Base-by-base conservation (phyloP, 1,140 invertebrate species). In the Choristoneura fumiferana region DNA sequence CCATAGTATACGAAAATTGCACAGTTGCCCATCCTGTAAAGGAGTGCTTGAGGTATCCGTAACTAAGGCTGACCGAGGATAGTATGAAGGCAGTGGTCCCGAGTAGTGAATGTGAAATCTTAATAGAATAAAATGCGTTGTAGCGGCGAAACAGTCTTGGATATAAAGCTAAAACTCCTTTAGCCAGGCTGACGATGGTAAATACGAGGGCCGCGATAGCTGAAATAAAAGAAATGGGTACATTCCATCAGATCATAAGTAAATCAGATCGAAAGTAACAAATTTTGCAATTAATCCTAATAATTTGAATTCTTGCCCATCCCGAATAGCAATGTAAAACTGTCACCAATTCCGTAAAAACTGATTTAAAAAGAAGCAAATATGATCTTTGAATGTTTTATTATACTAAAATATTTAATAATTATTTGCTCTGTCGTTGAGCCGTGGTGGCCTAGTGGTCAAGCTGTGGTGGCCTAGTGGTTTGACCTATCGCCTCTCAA, bases 201-300 rank as follows among this genome's bases (percentile, higher is more conserved):
- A 83, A 81, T 0, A 81, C 69, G 4, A 83, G 36, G 8, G 82
- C 78, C 1, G 78, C 72, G 5, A 81, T 56, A 36, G 65, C 81
- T 84, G 68, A 17, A 67, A 73, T 10, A 54, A 58, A 56, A 13
- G 43, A 29, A 29, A n/a, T n/a, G n/a, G n/a, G n/a, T n/a, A n/a
- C n/a, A n/a, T n/a, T n/a, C n/a, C n/a, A n/a, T n/a, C n/a, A n/a
- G n/a, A n/a, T n/a, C n/a, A n/a, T n/a, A n/a, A n/a, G n/a, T n/a
- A n/a, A n/a, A n/a, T n/a, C n/a, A n/a, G n/a, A n/a, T n/a, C n/a
- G n/a, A n/a, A n/a, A n/a, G n/a, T n/a, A n/a, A n/a, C n/a, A n/a
- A n/a, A n/a, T n/a, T n/a, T n/a, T n/a, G n/a, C n/a, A n/a, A n/a
- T n/a, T n/a, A n/a, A n/a, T n/a, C n/a, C n/a, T n/a, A n/a, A n/a